Percentiles rank a stretch among this genome's conserved stretches.
Evolutionary conservation across 2,888 invertebrate genomes (phyloP).

Genomic region (Aphidius colemani): DNA sequence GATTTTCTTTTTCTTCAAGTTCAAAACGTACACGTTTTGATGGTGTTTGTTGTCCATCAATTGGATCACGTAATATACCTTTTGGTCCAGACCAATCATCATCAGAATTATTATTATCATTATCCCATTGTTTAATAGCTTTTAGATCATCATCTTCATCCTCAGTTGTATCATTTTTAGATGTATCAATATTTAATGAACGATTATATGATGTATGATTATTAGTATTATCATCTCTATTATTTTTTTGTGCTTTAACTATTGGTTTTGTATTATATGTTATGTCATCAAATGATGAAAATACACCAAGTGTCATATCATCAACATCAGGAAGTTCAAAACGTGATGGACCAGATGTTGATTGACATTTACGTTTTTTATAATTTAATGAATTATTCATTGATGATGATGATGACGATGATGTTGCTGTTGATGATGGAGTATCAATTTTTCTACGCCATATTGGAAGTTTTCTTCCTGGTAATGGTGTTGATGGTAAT

Average conservation of each 20-base stretch:
- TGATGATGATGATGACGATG: constrained; percentile 18
- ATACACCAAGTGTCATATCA: constrained; percentile 67
- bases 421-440: constrained; percentile 15
- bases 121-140: constrained; percentile 45
- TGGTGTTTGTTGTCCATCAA: constrained; percentile 47
- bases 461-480: constrained; percentile 64
- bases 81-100: constrained; percentile 55
- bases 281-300: constrained; percentile 71
- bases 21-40: constrained; percentile 64
- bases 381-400: constrained; percentile 46
- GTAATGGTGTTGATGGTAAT: constrained; percentile 57
- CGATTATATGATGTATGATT: constrained; percentile 47
- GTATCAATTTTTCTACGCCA: constrained; percentile 64
- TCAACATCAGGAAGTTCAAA: constrained; percentile 77
- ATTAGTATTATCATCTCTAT: constrained; percentile 37
- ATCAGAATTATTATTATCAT: constrained; percentile 54
- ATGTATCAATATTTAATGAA: constrained; percentile 48
- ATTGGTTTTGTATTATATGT: constrained; percentile 75
- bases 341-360: constrained; percentile 65
- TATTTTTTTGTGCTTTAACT: constrained; percentile 60
- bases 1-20: constrained; percentile 68
- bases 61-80: constrained; percentile 49
- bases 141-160: constrained; percentile 56
- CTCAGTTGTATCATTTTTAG: constrained; percentile 51
- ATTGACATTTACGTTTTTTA: constrained; percentile 52